These are phyloP conservation scores for Drosophila borealis DNA, from an alignment of 2,888 invertebrate species.

Conservation along the genomic window DNA sequence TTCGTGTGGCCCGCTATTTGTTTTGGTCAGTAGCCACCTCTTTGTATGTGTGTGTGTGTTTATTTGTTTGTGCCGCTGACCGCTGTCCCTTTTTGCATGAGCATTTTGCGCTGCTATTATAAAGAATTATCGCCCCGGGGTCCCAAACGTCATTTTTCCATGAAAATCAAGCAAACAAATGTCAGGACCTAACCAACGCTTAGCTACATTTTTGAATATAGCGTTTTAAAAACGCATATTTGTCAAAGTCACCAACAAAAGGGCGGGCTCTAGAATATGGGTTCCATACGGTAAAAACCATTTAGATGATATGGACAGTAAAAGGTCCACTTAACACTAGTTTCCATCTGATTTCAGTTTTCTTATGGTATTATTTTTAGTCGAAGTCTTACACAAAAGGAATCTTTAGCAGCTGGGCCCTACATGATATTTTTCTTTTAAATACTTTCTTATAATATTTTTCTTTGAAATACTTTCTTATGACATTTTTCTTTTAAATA, in stretches of 20 bases:
- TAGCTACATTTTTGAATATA: slow-evolving; percentile 16
- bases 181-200: slow-evolving; percentile 34
- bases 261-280: too few relatives aligned
- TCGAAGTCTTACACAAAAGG: too few relatives aligned
- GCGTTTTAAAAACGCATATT: slow-evolving; percentile 27
- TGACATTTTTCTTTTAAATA: not conserved
- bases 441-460: too few relatives aligned
- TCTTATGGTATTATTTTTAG: not conserved
- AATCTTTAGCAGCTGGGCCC: too few relatives aligned
- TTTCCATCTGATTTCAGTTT: not conserved
- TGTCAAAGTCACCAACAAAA: slow-evolving; percentile 20
- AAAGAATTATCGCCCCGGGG: slow-evolving; percentile 71
- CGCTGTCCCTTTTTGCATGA: slow-evolving; percentile 49
- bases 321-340: not conserved
- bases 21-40: slow-evolving; percentile 61
- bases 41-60: slow-evolving; percentile 13
- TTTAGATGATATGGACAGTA: not conserved
- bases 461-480: not conserved
- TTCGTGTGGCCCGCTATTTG: slow-evolving; percentile 71
- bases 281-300: not conserved
- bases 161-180: slow-evolving; percentile 77
- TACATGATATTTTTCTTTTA: too few relatives aligned
- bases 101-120: slow-evolving; percentile 73
- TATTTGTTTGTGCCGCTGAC: slow-evolving; percentile 47
- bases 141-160: slow-evolving; percentile 46